Percentiles rank a stretch among this genome's conserved stretches.
These are phyloP conservation scores for Lycocorax pyrrhopterus DNA, from an alignment of 2,113 vertebrate genomes.

Conservation along the genomic window DNA sequence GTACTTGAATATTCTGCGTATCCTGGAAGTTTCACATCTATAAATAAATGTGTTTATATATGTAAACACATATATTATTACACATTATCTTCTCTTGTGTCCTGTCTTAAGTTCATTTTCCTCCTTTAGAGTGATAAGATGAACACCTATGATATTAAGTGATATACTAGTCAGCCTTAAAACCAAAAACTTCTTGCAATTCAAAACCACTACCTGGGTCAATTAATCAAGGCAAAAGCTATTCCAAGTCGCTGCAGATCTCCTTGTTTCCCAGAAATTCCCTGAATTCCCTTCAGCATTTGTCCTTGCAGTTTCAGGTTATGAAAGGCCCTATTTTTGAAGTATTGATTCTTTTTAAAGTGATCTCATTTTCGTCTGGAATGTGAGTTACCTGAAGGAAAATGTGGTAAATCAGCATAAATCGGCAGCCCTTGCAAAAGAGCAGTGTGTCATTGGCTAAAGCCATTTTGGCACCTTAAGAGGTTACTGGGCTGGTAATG, in stretches of 20 bases:
- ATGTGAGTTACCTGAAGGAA: fast-evolving
- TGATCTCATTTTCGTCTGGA: not conserved
- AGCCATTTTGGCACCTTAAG: not conserved
- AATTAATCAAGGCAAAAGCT: not conserved
- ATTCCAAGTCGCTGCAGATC: not conserved
- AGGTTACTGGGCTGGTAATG: not conserved
- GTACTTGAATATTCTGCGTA: not conserved
- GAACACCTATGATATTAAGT: not conserved
- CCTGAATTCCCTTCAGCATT: not conserved
- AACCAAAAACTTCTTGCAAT: not conserved
- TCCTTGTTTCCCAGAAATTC: not conserved
- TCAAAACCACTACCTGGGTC: not conserved
- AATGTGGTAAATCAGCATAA: not conserved
- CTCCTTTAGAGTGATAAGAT: not conserved
- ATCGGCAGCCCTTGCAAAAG: fast-evolving
- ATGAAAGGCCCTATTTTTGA: not conserved
- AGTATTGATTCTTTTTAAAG: not conserved
- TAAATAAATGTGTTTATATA: not conserved
- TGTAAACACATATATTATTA: not conserved
- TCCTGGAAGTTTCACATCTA: not conserved
- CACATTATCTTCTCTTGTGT: not conserved
- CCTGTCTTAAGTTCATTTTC: not conserved
- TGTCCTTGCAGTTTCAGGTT: not conserved
- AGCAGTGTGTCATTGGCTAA: not conserved
- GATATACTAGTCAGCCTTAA: not conserved